These are phyloP conservation scores for Pseudochromis fuscus DNA, from an alignment of 2,797 vertebrate species.

Conservation along the genomic window DNA sequence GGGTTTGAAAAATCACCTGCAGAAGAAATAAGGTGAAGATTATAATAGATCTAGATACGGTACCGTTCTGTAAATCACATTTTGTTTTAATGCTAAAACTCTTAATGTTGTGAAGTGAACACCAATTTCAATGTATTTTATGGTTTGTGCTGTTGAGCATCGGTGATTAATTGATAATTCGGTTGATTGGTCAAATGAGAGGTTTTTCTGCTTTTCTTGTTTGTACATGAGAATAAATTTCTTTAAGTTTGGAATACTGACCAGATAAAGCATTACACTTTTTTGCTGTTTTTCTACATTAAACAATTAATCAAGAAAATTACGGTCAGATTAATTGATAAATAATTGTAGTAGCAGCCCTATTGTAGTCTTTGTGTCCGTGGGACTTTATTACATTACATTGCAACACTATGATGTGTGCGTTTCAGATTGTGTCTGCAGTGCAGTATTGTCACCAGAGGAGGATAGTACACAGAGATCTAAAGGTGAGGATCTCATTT, in stretches of 20 bases:
- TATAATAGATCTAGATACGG: too few relatives aligned
- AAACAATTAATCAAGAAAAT: neutral
- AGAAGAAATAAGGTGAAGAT: neutral
- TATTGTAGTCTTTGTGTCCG: neutral
- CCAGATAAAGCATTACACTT: neutral
- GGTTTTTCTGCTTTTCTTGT: neutral
- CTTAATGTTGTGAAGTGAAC: too few relatives aligned
- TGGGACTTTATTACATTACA: neutral
- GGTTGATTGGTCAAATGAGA: neutral
- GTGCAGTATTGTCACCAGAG: conserved; percentile 98
- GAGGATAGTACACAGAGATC: conserved; percentile 95
- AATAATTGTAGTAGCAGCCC: neutral
- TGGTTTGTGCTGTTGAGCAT: neutral
- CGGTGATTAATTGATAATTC: too few relatives aligned
- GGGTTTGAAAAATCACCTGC: neutral
- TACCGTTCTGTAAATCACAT: too few relatives aligned
- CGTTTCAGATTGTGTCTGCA: conserved; percentile 95
- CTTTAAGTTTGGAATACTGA: neutral
- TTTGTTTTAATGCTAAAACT: too few relatives aligned
- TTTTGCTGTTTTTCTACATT: neutral
- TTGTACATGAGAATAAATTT: neutral
- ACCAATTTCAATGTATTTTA: too few relatives aligned
- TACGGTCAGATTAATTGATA: neutral
- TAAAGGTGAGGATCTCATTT: conserved; percentile 87
- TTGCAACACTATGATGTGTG: conserved; percentile 1